Evolutionary conservation across 2,888 invertebrate genomes (phyloP).

Genomic region (Hydrotaea diabolus): DNA sequence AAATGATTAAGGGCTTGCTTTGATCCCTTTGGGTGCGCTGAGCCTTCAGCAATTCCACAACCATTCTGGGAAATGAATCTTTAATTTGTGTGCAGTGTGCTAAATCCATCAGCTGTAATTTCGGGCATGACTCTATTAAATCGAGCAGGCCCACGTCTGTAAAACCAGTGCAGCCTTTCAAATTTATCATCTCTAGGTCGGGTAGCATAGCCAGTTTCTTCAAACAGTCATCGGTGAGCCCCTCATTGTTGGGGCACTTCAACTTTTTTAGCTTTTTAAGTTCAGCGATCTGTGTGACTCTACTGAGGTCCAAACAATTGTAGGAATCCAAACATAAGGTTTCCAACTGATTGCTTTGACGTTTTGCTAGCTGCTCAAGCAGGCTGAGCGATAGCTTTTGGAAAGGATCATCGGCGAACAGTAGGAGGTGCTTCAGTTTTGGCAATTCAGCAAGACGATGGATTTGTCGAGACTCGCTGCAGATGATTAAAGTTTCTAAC

Average conservation of each 20-base stretch:
- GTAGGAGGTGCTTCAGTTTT: conserved; percentile 28
- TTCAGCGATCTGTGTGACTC: neutral
- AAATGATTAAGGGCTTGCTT: neutral
- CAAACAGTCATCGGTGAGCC: neutral
- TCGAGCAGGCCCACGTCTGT: neutral
- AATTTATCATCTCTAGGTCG: conserved; percentile 14
- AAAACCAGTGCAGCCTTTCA: neutral
- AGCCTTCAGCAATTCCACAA: neutral
- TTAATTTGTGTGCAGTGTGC: neutral
- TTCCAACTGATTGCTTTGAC: conserved; percentile 34
- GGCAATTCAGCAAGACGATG: conserved; percentile 26
- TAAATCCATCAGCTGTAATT: neutral
- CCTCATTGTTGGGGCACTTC: neutral
- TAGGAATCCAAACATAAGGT: neutral
- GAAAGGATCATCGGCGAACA: neutral
- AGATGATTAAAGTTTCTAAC: conserved; percentile 33
- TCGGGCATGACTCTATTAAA: conserved; percentile 3
- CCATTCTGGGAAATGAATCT: neutral
- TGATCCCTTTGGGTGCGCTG: neutral
- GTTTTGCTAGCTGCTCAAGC: neutral
- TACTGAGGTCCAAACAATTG: neutral
- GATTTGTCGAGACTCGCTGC: neutral
- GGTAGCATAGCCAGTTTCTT: neutral
- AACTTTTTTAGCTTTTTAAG: conserved; percentile 36
- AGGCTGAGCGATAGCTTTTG: neutral